Percentiles rank a stretch among this genome's conserved stretches.
Conservation (phyloP, 2,797 vertebrate genomes). For the Acomys russatus region DNA sequence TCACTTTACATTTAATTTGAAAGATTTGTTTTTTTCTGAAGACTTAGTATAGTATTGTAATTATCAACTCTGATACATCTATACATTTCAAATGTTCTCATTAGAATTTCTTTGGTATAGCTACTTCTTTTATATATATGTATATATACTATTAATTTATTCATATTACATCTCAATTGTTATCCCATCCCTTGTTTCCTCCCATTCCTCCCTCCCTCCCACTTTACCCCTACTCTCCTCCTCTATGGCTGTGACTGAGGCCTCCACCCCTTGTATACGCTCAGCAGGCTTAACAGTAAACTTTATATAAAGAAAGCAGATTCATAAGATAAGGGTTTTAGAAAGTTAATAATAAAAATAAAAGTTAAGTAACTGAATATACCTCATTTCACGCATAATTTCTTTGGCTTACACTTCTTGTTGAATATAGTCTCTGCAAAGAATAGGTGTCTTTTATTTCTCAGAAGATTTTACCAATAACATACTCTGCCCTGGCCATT, state of each 20-base stretch:
- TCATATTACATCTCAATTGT: too few relatives aligned
- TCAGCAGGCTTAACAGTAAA: conserved; percentile 5
- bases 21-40: not conserved
- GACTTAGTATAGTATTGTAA: not conserved
- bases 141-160: too few relatives aligned
- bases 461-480: not conserved
- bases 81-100: not conserved
- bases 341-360: not conserved
- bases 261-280: too few relatives aligned
- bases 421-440: not conserved
- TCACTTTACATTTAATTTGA: not conserved
- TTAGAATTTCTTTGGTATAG: not conserved
- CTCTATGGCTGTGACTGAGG: too few relatives aligned
- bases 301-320: not conserved
- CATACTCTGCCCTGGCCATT: not conserved
- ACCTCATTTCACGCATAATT: not conserved
- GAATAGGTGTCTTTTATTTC: not conserved
- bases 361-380: not conserved
- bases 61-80: not conserved
- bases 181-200: too few relatives aligned
- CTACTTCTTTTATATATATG: not conserved
- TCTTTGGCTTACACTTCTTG: not conserved
- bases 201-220: too few relatives aligned
- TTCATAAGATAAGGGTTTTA: not conserved
- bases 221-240: too few relatives aligned